Percentiles rank a stretch among this genome's conserved stretches.
Evolutionary conservation across 2,888 invertebrate genomes (phyloP).

Genomic region (Patella pellucida): DNA sequence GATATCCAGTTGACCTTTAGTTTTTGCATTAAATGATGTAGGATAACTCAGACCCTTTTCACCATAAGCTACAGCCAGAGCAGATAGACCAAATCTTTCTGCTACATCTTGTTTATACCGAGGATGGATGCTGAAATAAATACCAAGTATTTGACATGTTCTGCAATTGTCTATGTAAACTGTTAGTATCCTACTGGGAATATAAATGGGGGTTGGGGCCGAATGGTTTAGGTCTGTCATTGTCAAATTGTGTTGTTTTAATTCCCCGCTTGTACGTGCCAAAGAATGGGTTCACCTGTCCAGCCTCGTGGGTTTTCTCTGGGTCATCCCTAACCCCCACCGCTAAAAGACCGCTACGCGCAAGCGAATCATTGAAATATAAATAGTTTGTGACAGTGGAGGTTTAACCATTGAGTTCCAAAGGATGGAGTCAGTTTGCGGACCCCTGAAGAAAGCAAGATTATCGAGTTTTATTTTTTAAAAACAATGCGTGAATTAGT

Average conservation of each 20-base stretch:
- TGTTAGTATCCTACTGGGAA: too few relatives aligned
- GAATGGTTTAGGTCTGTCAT: too few relatives aligned
- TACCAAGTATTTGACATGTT: neutral
- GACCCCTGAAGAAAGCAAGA: conserved; percentile 4
- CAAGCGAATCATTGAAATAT: neutral
- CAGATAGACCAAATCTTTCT: conserved; percentile 52
- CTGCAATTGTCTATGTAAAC: too few relatives aligned
- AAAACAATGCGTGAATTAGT: too few relatives aligned
- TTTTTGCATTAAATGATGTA: conserved; percentile 7
- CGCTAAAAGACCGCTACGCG: too few relatives aligned
- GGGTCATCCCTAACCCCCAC: too few relatives aligned
- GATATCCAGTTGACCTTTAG: conserved; percentile 11
- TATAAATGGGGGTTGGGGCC: too few relatives aligned
- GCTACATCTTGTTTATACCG: conserved; percentile 59
- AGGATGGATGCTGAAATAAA: conserved; percentile 54
- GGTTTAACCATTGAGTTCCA: conserved; percentile 64
- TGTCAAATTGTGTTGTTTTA: too few relatives aligned
- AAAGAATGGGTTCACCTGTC: too few relatives aligned
- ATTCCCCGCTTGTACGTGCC: too few relatives aligned
- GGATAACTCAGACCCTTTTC: conserved; percentile 46
- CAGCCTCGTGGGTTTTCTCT: too few relatives aligned
- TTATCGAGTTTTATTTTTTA: too few relatives aligned
- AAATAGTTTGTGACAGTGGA: conserved; percentile 49
- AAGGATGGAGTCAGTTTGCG: conserved; percentile 23
- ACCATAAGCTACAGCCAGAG: conserved; percentile 58